Evolutionary conservation across 2,797 vertebrate species (phyloP), one percentile per base, ranked within the genome.

Genomic region (Hyperoplus immaculatus): DNA sequence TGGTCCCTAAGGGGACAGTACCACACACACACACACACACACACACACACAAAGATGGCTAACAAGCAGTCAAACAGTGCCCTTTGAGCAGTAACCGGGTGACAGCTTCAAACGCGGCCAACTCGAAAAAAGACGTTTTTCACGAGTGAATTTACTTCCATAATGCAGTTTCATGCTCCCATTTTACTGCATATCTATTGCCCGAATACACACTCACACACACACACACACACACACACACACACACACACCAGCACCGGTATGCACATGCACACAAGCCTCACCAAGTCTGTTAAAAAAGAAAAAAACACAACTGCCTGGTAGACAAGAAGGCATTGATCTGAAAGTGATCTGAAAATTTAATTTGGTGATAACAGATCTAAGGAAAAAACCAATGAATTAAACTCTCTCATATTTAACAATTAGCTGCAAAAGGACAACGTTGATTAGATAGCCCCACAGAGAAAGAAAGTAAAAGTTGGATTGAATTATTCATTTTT

Each of bases 401-500:
- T 82, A 87, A 88, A 84, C 56, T 89, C 85, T 69, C 2, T 59
- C 42, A 64, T 57, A 80, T 70, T 78, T 70, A 84, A 81, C 82
- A 79, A 70, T 77, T 62, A 71, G 45, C 15, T 57, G 69, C 21
- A 74, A 39, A 29, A 82, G 80, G 86, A 86, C 81, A 88, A 79
- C 87, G 81, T 87, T 85, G 67, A 72, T 79, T 62, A 76, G 50
- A 74, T 74, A 41, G 62, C 41, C 45, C 66, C 21, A 57, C 14
- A 29, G 41, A 10, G 47, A 57, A 62, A 21, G 67, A 72, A 58
- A 41, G 56, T 15, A 69, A 76, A 69, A 75, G 56, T 56, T 60
- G 6, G 43, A 49, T 45, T 93, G 54, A 93, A 93, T 92, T 83
- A 94, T 93, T 94, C 82, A 86, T 80, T 61, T 85, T 63, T 76